Evolutionary conservation across 2,888 invertebrate genomes (phyloP).

Genomic region (Eupithecia insigniata): DNA sequence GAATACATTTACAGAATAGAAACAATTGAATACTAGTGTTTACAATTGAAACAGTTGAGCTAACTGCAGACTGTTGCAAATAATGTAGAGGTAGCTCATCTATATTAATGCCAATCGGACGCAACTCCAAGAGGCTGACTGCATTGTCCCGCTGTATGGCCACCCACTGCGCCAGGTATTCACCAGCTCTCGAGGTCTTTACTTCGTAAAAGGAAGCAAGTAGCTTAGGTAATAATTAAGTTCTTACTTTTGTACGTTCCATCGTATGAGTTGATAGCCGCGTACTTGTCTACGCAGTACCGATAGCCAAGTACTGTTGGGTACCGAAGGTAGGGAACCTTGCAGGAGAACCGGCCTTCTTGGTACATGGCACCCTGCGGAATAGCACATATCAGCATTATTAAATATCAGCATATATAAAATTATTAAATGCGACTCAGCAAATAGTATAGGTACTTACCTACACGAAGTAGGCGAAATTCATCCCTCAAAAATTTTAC

Average conservation of each 20-base stretch:
- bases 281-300: conserved; percentile 76
- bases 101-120: neutral
- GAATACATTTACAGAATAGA: too few species aligned
- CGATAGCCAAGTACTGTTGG: conserved; percentile 71
- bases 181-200: neutral
- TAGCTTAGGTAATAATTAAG: too few species aligned
- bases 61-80: too few species aligned
- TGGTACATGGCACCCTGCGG: conserved; percentile 79
- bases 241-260: conserved; percentile 69
- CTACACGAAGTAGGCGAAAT: neutral
- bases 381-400: conserved; percentile 16
- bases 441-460: neutral
- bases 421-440: neutral
- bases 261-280: conserved; percentile 70
- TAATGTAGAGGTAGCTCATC: too few species aligned
- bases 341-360: conserved; percentile 73
- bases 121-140: neutral
- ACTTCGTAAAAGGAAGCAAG: neutral
- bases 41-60: too few species aligned
- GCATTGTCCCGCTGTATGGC: neutral
- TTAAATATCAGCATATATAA: too few species aligned
- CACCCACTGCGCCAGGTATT: neutral
- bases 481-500: neutral
- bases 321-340: conserved; percentile 71
- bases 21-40: too few species aligned